These are phyloP conservation scores for Dromaius novaehollandiae DNA, from an alignment of 2,113 vertebrate genomes.

Conservation along the genomic window DNA sequence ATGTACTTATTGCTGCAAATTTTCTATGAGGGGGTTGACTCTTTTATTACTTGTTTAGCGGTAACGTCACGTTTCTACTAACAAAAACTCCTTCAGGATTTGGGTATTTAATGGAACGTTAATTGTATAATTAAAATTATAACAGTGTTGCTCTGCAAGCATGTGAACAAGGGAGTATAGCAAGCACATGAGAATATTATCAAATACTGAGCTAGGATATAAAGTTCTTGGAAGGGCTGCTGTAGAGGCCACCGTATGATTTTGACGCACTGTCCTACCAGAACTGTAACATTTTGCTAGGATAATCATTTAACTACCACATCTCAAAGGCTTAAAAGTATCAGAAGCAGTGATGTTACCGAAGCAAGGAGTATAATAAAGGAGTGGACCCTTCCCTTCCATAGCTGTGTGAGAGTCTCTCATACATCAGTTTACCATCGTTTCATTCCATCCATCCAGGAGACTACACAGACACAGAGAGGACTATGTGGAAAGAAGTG, in stretches of 20 bases:
- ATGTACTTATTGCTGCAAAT: constrained; percentile 76
- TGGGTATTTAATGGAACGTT: constrained; percentile 77
- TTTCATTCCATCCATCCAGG: constrained; percentile 99
- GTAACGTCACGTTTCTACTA: constrained; percentile 99
- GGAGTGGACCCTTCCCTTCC: constrained; percentile 98
- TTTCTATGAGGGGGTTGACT: constrained; percentile 94
- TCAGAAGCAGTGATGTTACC: constrained; percentile 99
- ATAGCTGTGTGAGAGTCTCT: constrained; percentile 95
- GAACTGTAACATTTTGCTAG: constrained; percentile 90
- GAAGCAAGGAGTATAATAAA: constrained; percentile 99
- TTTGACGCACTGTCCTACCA: constrained; percentile 92
- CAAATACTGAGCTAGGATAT: constrained; percentile 83
- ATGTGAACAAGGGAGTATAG: constrained; percentile 83
- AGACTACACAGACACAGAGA: constrained; percentile 95
- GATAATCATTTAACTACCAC: constrained; percentile 85
- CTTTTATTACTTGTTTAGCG: constrained; percentile 99
- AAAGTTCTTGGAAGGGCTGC: constrained; percentile 91
- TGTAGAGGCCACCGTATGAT: constrained; percentile 87
- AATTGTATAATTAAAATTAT: constrained; percentile 82
- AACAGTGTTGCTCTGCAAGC: constrained; percentile 83
- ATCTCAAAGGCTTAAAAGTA: constrained; percentile 89
- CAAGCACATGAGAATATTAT: constrained; percentile 78
- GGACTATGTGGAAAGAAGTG: constrained; percentile 99
- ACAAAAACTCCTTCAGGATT: constrained; percentile 86
- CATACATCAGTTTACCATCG: constrained; percentile 95